Conservation (phyloP, 2,888 invertebrate genomes). For the Salticus scenicus region DNA sequence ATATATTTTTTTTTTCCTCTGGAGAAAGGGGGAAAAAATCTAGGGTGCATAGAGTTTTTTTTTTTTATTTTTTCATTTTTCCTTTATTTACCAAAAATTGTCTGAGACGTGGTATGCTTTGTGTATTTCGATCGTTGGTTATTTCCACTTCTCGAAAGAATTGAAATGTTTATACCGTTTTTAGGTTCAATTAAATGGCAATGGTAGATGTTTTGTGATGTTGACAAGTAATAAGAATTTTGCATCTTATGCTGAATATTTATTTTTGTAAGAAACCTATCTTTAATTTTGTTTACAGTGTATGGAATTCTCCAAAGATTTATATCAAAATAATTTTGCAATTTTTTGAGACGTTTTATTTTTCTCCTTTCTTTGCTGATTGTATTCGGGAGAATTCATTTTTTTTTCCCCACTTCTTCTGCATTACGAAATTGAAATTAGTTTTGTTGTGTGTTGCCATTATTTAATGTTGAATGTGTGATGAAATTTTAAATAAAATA, state of each 20-base stretch:
- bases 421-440: neutral
- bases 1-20: neutral
- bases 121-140: constrained; percentile 12
- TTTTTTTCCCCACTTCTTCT: neutral
- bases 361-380: neutral
- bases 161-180: neutral
- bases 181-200: neutral
- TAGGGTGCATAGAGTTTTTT: neutral
- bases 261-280: neutral
- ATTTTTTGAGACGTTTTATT: neutral
- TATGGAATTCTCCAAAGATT: neutral
- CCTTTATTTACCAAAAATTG: constrained; percentile 15
- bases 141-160: neutral
- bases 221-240: neutral
- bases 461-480: too few relatives aligned
- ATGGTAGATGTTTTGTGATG: neutral
- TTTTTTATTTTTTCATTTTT: neutral
- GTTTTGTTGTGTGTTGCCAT: neutral
- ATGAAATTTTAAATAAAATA: too few relatives aligned
- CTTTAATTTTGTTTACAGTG: neutral
- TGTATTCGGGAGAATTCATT: neutral
- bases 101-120: neutral
- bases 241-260: neutral
- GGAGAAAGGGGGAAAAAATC: neutral
- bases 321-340: neutral